phyloP scores from a whole-genome alignment of 2,888 invertebrate genomes.

The Tillus elongatus region DNA sequence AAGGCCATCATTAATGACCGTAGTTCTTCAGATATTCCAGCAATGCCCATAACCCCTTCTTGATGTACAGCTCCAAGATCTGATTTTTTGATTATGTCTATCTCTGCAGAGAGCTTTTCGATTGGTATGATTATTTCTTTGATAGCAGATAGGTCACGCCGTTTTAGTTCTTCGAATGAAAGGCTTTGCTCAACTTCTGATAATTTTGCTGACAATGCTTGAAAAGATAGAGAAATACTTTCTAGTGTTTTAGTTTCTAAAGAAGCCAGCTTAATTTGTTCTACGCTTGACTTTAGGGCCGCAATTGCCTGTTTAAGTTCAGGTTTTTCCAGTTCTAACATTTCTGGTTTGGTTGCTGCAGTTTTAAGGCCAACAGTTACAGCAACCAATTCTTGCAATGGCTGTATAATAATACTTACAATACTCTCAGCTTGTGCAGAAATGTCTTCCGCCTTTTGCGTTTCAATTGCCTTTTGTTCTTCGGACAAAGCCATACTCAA shows the following conservation, averaged over 20 bases:
- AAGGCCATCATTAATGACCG: too few relatives aligned
- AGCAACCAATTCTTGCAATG: constrained; percentile 19
- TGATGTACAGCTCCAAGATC: too few relatives aligned
- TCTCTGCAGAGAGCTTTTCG: too few relatives aligned
- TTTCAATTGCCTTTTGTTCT: neutral
- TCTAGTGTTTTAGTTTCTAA: constrained; percentile 8
- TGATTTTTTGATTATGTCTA: too few relatives aligned
- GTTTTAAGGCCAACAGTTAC: constrained; percentile 18
- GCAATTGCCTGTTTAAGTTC: constrained; percentile 18
- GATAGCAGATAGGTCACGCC: too few relatives aligned
- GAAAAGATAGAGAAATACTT: constrained; percentile 5
- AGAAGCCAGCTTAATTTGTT: constrained; percentile 14
- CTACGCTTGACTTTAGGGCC: constrained; percentile 17
- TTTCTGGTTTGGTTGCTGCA: constrained; percentile 21
- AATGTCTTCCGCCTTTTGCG: neutral
- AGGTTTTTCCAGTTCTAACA: constrained; percentile 18
- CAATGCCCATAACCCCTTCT: too few relatives aligned
- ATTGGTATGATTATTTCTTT: too few relatives aligned
- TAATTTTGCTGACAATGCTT: constrained; percentile 4
- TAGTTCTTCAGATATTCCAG: too few relatives aligned
- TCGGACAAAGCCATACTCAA: neutral
- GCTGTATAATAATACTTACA: neutral
- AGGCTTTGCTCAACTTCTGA: constrained; percentile 14
- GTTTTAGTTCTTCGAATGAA: too few relatives aligned
- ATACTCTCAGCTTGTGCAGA: neutral